A percentile compares a stretch with the other conserved stretches of the same genome.
These are phyloP conservation scores for Pachydiplax longipennis DNA, from an alignment of 2,888 invertebrate genomes.

Conservation along the genomic window DNA sequence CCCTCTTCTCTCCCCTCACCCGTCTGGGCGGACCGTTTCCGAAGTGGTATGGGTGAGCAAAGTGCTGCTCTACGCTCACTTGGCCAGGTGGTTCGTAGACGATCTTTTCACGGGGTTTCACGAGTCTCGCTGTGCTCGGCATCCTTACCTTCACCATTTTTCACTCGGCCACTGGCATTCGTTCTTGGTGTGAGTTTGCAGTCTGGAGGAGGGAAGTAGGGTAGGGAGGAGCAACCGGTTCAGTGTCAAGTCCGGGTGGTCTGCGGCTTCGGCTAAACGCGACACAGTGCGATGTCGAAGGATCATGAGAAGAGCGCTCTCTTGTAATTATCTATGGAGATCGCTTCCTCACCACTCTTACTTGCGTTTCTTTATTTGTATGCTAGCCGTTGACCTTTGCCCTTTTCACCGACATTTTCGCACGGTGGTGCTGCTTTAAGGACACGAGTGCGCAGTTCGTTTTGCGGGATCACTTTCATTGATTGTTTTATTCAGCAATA, in stretches of 20 bases:
- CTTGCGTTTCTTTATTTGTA: background rate
- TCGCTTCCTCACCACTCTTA: background rate
- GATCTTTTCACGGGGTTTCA: background rate
- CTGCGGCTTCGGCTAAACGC: background rate
- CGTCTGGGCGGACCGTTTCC: slow-evolving; percentile 27
- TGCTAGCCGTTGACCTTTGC: background rate
- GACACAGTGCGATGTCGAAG: background rate
- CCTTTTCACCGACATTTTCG: background rate
- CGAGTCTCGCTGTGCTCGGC: background rate
- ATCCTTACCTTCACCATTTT: background rate
- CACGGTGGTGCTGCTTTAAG: background rate
- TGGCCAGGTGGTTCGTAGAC: background rate
- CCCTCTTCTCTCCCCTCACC: background rate
- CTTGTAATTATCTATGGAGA: background rate
- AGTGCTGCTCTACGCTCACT: background rate
- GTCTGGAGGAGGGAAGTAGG: background rate
- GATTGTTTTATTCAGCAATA: background rate
- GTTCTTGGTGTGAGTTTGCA: background rate
- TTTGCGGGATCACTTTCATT: background rate
- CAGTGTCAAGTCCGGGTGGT: slow-evolving; percentile 1
- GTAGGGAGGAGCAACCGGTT: background rate
- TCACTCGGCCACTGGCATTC: background rate
- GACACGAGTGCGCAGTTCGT: background rate
- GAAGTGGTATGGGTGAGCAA: background rate
- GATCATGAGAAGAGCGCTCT: background rate